Percentiles rank a stretch among this genome's conserved stretches.
Evolutionary conservation across 2,113 vertebrate genomes (phyloP).

Genomic region (Boulengeromyrus knoepffleri): DNA sequence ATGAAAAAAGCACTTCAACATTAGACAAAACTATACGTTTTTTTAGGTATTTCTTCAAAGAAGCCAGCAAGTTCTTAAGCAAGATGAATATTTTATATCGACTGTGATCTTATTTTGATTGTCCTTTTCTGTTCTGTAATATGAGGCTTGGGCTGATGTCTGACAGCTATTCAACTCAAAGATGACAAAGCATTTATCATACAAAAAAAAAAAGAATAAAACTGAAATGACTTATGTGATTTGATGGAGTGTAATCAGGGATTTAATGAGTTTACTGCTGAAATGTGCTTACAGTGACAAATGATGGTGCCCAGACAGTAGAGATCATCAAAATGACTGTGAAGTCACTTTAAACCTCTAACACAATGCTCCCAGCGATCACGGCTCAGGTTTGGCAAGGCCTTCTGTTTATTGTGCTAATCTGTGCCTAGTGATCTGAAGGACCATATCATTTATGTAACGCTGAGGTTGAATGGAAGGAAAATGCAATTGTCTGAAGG

Average conservation of each 20-base stretch:
- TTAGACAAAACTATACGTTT: background rate
- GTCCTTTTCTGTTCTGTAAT: background rate
- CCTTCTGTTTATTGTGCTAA: constrained; percentile 18
- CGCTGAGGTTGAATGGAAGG: constrained; percentile 16
- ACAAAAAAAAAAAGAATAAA: background rate
- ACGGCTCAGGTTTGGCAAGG: background rate
- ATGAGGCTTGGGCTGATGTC: background rate
- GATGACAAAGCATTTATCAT: constrained; percentile 2
- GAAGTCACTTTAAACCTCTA: constrained; percentile 10
- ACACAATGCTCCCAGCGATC: background rate
- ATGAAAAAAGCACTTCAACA: background rate
- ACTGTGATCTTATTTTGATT: constrained; percentile 3
- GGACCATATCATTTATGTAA: constrained; percentile 14
- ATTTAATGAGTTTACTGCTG: background rate
- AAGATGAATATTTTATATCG: background rate
- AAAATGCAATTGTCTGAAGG: constrained; percentile 4
- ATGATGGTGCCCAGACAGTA: background rate
- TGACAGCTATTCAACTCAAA: background rate
- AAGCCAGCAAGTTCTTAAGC: background rate
- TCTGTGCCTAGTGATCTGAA: constrained; percentile 5
- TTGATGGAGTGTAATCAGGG: constrained; percentile 5
- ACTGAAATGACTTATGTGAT: background rate
- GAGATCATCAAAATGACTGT: background rate
- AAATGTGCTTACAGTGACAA: background rate
- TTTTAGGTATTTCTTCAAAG: background rate